Evolutionary conservation across 2,113 vertebrate genomes (phyloP), one percentile per base, ranked within the genome.

Genomic region (Bufo bufo): DNA sequence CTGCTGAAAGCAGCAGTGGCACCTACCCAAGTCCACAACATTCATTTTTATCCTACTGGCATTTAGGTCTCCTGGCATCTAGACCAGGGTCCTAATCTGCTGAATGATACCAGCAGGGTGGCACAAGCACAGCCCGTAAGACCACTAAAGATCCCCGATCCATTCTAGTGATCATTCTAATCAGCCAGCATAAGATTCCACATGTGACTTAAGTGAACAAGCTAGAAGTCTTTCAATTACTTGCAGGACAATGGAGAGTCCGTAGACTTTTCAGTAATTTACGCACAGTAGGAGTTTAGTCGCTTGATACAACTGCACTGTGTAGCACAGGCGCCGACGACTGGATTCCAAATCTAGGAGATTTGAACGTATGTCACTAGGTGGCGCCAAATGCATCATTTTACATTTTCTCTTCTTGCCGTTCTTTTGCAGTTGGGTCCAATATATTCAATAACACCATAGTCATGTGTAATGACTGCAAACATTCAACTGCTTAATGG

Each of bases 1-100:
- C 16, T 84, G 47, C 69, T 52, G 43, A 63, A 83, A 49, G 54
- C 80, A 50, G 56, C 58, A 7, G 17, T 87, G 65, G 65, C 78
- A 23, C 65, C 78, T 66, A 49, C 16, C 58, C 61, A 50, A 75
- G 56, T 86, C 65, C 69, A 75, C 65, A 61, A 10, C 45, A 43
- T 86, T 69, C 74, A 86, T 86, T 86, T 75, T 85, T 85, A 59
- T 20, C 58, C 84, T 50, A 63, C 43, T 86, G 56, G 43, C 50
- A n/a, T 77, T 77, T 61, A 75, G n/a, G 52, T 49, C 74, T 77
- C 59, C 56, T 75, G 81, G 61, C 61, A 69, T 17, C 16, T 20
- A 56, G 84, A 43, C 56, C 84, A 78, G 49, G 10, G n/a, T 63
- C 23, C 47, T 56, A 54, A 52, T 52, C 33, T n/a, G 85, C 58